These are phyloP conservation scores for Cepaea nemoralis DNA, from an alignment of 1,140 invertebrate species.

Conservation along the genomic window DNA sequence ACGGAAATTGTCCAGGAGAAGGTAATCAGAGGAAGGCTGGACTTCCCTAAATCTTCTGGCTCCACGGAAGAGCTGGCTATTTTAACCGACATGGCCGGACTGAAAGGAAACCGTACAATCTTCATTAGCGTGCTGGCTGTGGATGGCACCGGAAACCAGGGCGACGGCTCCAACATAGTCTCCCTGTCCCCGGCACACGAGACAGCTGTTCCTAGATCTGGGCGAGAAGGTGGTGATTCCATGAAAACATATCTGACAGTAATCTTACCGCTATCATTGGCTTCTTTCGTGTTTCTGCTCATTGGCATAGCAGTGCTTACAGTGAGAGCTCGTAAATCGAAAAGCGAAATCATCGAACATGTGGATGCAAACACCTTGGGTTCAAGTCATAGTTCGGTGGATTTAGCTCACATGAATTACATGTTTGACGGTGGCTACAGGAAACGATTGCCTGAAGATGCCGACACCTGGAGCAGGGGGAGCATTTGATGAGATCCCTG, in stretches of 20 bases:
- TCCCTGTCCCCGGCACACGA: slow-evolving; percentile 41
- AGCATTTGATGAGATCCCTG: too few relatives aligned
- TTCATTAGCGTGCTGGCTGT: slow-evolving; percentile 40
- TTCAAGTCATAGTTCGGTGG: neutral
- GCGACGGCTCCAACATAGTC: slow-evolving; percentile 47
- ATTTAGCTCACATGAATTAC: slow-evolving; percentile 48
- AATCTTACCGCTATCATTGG: slow-evolving; percentile 25
- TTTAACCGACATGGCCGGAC: neutral
- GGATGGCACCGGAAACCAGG: slow-evolving; percentile 43
- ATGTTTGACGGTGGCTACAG: slow-evolving; percentile 46
- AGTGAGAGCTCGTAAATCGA: slow-evolving; percentile 18
- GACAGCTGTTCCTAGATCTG: slow-evolving; percentile 33
- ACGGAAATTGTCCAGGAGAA: neutral
- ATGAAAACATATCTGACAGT: slow-evolving; percentile 38
- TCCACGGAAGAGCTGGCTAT: slow-evolving; percentile 26
- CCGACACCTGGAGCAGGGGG: slow-evolving; percentile 42
- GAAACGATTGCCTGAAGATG: slow-evolving; percentile 39
- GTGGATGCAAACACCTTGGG: neutral
- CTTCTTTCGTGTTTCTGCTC: slow-evolving; percentile 33
- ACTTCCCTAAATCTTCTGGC: slow-evolving; percentile 23
- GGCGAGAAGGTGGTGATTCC: neutral
- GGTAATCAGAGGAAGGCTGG: neutral
- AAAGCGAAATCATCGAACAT: slow-evolving; percentile 5
- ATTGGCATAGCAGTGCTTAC: slow-evolving; percentile 26
- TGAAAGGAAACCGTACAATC: slow-evolving; percentile 34